These are phyloP conservation scores for Rhopilema esculentum DNA, from an alignment of 30 jellyfish, hydroid and myxozoan genomes.

Conservation along the genomic window DNA sequence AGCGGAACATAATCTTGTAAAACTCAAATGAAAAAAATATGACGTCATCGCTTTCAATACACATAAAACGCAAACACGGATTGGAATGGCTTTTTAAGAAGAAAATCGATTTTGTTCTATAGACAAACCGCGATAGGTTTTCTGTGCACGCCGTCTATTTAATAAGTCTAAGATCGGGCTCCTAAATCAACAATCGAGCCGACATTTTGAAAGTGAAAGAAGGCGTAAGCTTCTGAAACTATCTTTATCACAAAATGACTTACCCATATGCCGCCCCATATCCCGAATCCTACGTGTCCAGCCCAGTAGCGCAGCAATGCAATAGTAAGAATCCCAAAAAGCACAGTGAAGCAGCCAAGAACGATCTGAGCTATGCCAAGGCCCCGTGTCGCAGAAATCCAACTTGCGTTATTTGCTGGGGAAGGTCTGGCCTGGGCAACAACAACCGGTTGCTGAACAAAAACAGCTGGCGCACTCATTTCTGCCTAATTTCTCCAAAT, in stretches of 20 bases:
- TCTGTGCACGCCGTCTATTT: no score
- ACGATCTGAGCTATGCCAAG: conserved; percentile 54
- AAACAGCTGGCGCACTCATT: background rate
- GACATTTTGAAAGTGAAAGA: no score
- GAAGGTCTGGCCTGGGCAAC: background rate
- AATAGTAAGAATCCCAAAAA: conserved; percentile 36
- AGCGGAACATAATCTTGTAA: no score
- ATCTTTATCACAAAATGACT: background rate
- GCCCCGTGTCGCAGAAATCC: conserved; percentile 18
- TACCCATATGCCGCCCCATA: conserved; percentile 72
- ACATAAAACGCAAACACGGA: no score
- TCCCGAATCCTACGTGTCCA: conserved; percentile 44
- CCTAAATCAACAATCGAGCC: no score
- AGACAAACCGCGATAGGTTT: no score
- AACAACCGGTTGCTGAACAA: background rate
- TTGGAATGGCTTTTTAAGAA: no score
- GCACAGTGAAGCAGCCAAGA: conserved; percentile 32
- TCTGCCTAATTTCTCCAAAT: background rate
- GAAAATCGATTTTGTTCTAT: no score
- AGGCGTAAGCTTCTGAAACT: no score
- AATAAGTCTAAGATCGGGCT: no score
- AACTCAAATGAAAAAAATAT: no score
- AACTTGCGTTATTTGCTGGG: background rate
- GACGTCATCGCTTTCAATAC: no score
- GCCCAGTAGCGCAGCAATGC: conserved; percentile 55